These are phyloP conservation scores for Sesia bembeciformis DNA, from an alignment of 2,888 invertebrate genomes.

Conservation along the genomic window DNA sequence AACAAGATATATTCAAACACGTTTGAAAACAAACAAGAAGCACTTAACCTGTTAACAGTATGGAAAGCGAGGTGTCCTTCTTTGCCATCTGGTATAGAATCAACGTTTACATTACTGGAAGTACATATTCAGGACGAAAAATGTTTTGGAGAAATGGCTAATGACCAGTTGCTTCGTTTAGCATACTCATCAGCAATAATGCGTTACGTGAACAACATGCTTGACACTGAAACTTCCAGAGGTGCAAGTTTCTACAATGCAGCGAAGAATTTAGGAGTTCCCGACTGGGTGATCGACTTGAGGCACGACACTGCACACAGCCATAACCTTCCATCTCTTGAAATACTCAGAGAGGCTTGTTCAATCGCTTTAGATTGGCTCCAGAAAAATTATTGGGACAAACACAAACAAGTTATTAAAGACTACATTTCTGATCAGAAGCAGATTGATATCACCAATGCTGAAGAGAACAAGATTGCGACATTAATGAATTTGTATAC, in stretches of 20 bases:
- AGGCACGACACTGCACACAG: conserved; percentile 87
- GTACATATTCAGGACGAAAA: conserved; percentile 53
- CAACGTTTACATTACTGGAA: conserved; percentile 72
- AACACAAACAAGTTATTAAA: conserved; percentile 62
- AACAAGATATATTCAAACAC: conserved; percentile 48
- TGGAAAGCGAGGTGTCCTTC: conserved; percentile 75
- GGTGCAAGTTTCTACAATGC: conserved; percentile 71
- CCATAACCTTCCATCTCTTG: conserved; percentile 77
- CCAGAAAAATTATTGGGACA: conserved; percentile 78
- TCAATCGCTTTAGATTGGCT: conserved; percentile 80
- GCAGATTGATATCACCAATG: conserved; percentile 13
- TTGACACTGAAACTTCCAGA: conserved; percentile 69
- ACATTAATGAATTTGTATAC: conserved; percentile 47
- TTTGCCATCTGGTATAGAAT: conserved; percentile 76
- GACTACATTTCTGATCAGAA: conserved; percentile 48
- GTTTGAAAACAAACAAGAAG: conserved; percentile 37
- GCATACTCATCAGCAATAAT: conserved; percentile 78
- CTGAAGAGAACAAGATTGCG: conserved; percentile 24
- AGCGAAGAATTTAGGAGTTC: conserved; percentile 79
- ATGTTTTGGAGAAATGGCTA: conserved; percentile 20
- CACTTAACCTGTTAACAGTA: conserved; percentile 58
- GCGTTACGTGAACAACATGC: conserved; percentile 78
- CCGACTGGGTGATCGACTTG: conserved; percentile 85
- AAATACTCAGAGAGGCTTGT: conserved; percentile 76
- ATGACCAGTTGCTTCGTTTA: conserved; percentile 65